A percentile compares a stretch with the other conserved stretches of the same genome.
Evolutionary conservation across 2,797 vertebrate genomes (phyloP).

Genomic region (Columba guinea): DNA sequence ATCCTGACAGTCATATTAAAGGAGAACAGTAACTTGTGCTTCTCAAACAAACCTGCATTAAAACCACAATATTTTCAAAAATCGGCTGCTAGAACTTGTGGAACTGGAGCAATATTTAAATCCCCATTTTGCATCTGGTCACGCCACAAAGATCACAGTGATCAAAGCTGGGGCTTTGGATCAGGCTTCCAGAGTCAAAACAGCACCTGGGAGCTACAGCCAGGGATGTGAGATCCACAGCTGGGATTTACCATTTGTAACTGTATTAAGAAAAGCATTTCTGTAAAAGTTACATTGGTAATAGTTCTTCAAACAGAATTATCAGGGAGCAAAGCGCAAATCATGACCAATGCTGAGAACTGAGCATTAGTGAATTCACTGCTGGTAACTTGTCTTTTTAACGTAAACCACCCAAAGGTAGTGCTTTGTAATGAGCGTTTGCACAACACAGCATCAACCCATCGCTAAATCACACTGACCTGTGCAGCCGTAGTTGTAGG

Average conservation of each 20-base stretch:
- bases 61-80: neutral
- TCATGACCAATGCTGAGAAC: neutral
- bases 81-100: neutral
- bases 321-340: neutral
- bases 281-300: neutral
- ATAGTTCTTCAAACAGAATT: neutral
- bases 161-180: neutral
- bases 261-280: neutral
- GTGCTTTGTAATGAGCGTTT: neutral
- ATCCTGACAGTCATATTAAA: constrained; percentile 96
- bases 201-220: neutral
- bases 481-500: constrained; percentile 96
- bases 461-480: constrained; percentile 71
- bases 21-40: constrained; percentile 93
- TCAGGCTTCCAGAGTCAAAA: neutral
- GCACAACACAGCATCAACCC: neutral
- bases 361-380: neutral
- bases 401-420: neutral
- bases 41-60: constrained; percentile 90
- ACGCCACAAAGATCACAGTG: neutral
- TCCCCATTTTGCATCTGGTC: neutral
- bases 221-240: neutral
- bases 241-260: neutral
- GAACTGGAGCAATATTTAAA: neutral
- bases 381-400: neutral